Evolutionary conservation across 1,140 invertebrate species (phyloP).

Genomic region (Heliothis subflexa): DNA sequence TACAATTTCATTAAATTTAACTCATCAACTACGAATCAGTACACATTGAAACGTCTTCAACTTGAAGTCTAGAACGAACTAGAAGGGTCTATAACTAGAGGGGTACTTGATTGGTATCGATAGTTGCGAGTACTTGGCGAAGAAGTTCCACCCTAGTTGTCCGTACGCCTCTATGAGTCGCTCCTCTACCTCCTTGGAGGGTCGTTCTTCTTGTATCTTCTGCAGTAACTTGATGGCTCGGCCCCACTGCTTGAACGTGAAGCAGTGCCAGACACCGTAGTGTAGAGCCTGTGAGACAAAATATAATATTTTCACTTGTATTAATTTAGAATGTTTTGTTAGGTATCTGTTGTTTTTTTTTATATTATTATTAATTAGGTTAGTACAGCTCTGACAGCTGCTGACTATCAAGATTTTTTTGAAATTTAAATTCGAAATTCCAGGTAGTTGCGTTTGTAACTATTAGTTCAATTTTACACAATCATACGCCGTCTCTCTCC

Average conservation of each 20-base stretch:
- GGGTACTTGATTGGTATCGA: conserved; percentile 89
- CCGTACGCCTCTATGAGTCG: conserved; percentile 89
- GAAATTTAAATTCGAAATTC: too few relatives aligned
- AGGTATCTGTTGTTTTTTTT: not conserved
- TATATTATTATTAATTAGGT: not conserved
- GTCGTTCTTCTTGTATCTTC: conserved; percentile 93
- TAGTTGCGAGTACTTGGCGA: conserved; percentile 86
- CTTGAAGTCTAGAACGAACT: not conserved
- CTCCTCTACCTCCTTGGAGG: conserved; percentile 90
- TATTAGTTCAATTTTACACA: too few relatives aligned
- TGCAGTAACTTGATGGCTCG: conserved; percentile 91
- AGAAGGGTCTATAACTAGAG: conserved; percentile 88
- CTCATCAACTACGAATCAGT: not conserved
- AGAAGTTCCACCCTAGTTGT: conserved; percentile 90
- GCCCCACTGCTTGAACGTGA: conserved; percentile 92
- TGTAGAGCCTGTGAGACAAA: conserved; percentile 66
- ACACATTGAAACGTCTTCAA: conserved; percentile 4
- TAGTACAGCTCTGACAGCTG: too few relatives aligned
- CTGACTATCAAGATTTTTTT: too few relatives aligned
- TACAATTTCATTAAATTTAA: too few relatives aligned
- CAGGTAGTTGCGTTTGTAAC: too few relatives aligned
- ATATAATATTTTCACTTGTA: too few relatives aligned
- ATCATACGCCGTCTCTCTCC: too few relatives aligned
- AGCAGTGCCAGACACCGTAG: conserved; percentile 93
- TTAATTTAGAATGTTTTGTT: too few relatives aligned